These are phyloP conservation scores for Lissonota sp. DNA, from an alignment of 2,888 invertebrate genomes.

Conservation along the genomic window DNA sequence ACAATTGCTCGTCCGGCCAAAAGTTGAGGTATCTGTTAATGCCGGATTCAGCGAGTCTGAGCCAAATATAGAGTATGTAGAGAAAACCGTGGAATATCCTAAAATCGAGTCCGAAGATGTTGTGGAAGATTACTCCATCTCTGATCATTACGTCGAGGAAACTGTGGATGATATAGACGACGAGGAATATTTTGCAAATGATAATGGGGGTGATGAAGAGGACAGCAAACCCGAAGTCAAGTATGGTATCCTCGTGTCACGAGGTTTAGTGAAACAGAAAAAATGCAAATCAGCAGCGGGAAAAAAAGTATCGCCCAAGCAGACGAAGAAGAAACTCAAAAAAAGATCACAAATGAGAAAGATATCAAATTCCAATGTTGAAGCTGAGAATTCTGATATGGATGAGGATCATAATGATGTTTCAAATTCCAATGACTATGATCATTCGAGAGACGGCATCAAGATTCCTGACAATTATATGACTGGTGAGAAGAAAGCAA, in stretches of 20 bases:
- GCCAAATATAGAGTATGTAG: slow-evolving; percentile 71
- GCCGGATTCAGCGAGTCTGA: slow-evolving; percentile 55
- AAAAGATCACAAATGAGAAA: slow-evolving; percentile 68
- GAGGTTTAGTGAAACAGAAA: slow-evolving; percentile 68
- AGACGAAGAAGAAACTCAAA: slow-evolving; percentile 73
- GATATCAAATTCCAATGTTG: slow-evolving; percentile 51
- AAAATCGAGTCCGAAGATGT: slow-evolving; percentile 70
- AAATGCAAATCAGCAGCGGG: slow-evolving; percentile 70
- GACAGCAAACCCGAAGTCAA: slow-evolving; percentile 60
- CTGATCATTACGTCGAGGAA: slow-evolving; percentile 69
- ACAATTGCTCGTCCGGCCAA: slow-evolving; percentile 73
- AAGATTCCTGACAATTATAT: slow-evolving; percentile 82
- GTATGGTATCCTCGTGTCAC: slow-evolving; percentile 63
- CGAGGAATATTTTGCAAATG: slow-evolving; percentile 69
- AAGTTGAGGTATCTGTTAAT: slow-evolving; percentile 25
- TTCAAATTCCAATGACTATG: slow-evolving; percentile 57
- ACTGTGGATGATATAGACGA: slow-evolving; percentile 54
- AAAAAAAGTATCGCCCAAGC: slow-evolving; percentile 69
- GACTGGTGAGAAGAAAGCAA: slow-evolving; percentile 73
- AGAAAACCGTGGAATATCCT: slow-evolving; percentile 71
- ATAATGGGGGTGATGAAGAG: slow-evolving; percentile 63
- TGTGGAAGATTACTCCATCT: slow-evolving; percentile 67
- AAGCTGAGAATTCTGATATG: slow-evolving; percentile 70
- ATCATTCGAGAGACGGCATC: slow-evolving; percentile 66
- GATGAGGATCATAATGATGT: slow-evolving; percentile 73